Base-by-base conservation (phyloP, 2,888 invertebrate genomes). In the Zhuqinia jingwanae region DNA sequence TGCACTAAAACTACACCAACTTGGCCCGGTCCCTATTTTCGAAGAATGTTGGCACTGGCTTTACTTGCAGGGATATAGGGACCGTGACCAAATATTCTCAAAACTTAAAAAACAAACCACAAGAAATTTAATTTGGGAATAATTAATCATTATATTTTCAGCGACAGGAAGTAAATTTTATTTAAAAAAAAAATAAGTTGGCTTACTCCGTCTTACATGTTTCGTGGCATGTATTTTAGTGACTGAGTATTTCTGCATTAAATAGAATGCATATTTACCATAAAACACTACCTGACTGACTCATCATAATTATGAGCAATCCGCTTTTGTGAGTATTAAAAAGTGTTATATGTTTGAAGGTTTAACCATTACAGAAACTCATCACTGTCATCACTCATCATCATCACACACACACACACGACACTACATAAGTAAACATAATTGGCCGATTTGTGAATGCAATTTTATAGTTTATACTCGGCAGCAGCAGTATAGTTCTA, bases 11-110 rank as follows among this genome's bases (percentile, higher is more conserved):
- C 5, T 11, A 58, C 6, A 25, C 1, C 2, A 56, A 13, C 1
- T 22, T 58, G 56, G 60, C 17, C 20, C 65, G 65, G 65, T 65
- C 65, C 65, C 65, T 65, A 65, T 15, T 65, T 5, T 6, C 20
- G 36, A 17, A 17, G 36, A 36, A 17, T 36, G n/a, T 63, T 63
- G 30, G 5, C 60, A 60, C 65, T 10, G 10, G 11, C 42, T 36
- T 65, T 36, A 65, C 36, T 36, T 36, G 8, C 10, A 10, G 17
- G 36, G 10, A 36, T 42, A 36, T 20, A 65, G 36, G 65, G 65
- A 65, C 65, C 65, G 65, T 17, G 65, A 65, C 65, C 65, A 20
- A 10, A 17, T n/a, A 42, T 36, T 65, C 8, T 30, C 6, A 65
- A 63, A 63, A 30, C n/a, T 8, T 25, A 25, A 58, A 58, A 2